These are phyloP conservation scores for Acleris holmiana DNA, from an alignment of 2,888 invertebrate species.

Conservation along the genomic window DNA sequence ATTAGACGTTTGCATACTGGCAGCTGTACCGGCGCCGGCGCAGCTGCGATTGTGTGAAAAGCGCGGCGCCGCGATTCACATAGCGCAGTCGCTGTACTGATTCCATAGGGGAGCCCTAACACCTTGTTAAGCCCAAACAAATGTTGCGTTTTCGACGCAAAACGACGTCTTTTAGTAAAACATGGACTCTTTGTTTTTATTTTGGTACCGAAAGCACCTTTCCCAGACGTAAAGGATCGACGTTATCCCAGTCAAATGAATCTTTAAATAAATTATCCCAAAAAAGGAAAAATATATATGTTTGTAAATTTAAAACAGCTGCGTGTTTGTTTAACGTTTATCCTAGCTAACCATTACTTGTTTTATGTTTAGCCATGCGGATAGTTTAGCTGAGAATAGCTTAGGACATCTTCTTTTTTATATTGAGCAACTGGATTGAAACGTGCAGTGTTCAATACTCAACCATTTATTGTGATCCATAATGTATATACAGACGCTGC, in stretches of 20 bases:
- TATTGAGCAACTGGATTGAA: too few relatives aligned
- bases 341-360: too few relatives aligned
- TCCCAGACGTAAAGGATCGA: neutral
- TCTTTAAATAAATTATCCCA: too few relatives aligned
- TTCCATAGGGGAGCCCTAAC: conserved; percentile 63
- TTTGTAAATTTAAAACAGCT: too few relatives aligned
- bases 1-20: conserved; percentile 81
- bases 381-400: too few relatives aligned
- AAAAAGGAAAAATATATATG: too few relatives aligned
- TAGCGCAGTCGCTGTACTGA: conserved; percentile 57
- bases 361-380: too few relatives aligned
- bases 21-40: conserved; percentile 67
- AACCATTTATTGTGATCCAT: too few relatives aligned
- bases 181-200: conserved; percentile 25
- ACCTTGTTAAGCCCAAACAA: conserved; percentile 58
- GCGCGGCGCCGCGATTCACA: conserved; percentile 71
- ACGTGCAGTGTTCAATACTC: too few relatives aligned
- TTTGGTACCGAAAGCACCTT: conserved; percentile 20
- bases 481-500: too few relatives aligned
- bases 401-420: too few relatives aligned
- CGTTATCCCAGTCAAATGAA: neutral
- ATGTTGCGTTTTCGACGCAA: conserved; percentile 39
- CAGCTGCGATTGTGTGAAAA: conserved; percentile 80
- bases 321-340: too few relatives aligned
- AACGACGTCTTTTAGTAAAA: conserved; percentile 26